Evolutionary conservation across 2,113 vertebrate species (phyloP).

Genomic region (Plecotus auritus): DNA sequence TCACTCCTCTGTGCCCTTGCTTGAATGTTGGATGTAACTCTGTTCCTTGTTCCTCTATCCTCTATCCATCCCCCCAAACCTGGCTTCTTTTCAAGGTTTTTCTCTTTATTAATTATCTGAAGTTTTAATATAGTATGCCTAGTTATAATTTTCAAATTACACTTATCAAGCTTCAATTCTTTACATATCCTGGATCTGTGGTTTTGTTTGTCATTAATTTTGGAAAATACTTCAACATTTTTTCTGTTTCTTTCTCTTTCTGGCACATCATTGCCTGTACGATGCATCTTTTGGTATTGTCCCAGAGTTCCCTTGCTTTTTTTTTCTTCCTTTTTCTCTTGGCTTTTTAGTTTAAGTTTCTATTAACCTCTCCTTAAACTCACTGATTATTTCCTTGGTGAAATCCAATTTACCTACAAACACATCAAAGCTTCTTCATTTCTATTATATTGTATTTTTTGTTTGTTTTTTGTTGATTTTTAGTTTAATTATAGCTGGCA

Average conservation of each 20-base stretch:
- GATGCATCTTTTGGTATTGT: background rate
- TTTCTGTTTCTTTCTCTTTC: background rate
- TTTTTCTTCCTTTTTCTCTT: background rate
- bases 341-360: background rate
- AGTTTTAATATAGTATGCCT: background rate
- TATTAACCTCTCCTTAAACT: background rate
- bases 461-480: background rate
- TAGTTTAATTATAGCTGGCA: background rate
- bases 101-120: background rate
- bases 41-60: background rate
- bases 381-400: background rate
- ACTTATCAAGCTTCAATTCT: background rate
- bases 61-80: fast-evolving
- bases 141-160: background rate
- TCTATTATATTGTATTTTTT: background rate
- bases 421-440: background rate
- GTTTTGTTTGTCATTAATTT: background rate
- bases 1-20: background rate
- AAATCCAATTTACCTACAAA: background rate
- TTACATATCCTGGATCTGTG: background rate
- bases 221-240: background rate
- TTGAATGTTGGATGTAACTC: background rate
- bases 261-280: background rate
- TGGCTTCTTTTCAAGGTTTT: background rate
- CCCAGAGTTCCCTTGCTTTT: background rate